Conservation (phyloP, 2,797 vertebrate genomes). For the Gypaetus barbatus region DNA sequence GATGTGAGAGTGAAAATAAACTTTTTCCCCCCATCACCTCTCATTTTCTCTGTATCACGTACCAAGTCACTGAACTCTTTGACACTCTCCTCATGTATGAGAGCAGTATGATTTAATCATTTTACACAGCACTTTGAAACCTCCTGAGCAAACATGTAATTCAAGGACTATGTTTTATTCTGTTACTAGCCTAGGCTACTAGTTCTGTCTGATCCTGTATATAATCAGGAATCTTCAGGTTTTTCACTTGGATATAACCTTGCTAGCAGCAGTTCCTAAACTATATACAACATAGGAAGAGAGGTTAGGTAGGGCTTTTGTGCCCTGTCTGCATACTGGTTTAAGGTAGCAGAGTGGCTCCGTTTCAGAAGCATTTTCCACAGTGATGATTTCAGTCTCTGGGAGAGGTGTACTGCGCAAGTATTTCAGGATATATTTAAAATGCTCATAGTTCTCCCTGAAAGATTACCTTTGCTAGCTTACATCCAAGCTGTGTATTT, state of each 20-base stretch:
- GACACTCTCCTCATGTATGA: neutral
- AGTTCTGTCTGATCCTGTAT: neutral
- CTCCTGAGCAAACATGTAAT: neutral
- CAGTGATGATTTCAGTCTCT: neutral
- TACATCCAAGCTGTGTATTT: neutral
- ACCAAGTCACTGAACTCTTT: neutral
- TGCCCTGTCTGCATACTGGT: neutral
- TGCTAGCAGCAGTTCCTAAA: neutral
- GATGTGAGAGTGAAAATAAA: neutral
- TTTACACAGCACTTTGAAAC: neutral
- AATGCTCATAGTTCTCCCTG: neutral
- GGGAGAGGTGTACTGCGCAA: accelerated
- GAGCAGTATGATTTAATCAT: neutral
- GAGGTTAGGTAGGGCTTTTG: neutral
- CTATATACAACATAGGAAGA: neutral
- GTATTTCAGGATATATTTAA: neutral
- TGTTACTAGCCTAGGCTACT: neutral
- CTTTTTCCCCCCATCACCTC: neutral
- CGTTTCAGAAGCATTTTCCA: neutral
- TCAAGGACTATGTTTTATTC: neutral
- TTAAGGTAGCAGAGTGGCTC: neutral
- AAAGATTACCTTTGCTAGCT: neutral
- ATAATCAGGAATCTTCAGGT: neutral
- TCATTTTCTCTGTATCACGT: neutral
- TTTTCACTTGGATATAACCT: neutral